Conservation (phyloP, 2,797 vertebrate genomes). For the Pangasius larnaudii region DNA sequence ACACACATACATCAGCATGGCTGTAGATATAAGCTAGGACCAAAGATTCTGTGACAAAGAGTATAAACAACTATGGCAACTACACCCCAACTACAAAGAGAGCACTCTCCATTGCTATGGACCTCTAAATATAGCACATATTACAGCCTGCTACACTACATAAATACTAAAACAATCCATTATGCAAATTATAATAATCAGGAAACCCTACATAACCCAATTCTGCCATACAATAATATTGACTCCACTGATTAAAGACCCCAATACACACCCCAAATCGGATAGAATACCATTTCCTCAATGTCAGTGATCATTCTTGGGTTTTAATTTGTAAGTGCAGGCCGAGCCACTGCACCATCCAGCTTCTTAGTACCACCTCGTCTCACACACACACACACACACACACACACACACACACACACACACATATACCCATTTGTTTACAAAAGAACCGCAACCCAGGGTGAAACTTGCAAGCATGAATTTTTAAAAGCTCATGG, state of each 20-base stretch:
- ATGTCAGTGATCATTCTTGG: background rate
- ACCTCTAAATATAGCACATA: background rate
- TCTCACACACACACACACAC: slow-evolving; percentile 1
- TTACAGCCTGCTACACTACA: background rate
- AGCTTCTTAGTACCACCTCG: slow-evolving; percentile 5
- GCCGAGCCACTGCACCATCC: background rate
- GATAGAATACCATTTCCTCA: slow-evolving; percentile 5
- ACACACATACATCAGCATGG: background rate
- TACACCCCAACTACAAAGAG: background rate
- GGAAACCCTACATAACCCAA: background rate
- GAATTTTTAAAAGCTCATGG: slow-evolving; percentile 26
- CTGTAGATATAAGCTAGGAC: background rate
- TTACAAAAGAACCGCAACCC: slow-evolving; percentile 26
- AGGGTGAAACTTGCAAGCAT: slow-evolving; percentile 18
- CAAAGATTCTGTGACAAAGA: background rate
- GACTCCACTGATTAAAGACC: slow-evolving; percentile 44
- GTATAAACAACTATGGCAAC: background rate
- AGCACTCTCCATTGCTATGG: background rate
- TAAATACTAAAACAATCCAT: background rate
- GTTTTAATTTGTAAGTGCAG: background rate
- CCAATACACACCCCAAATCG: slow-evolving; percentile 52
- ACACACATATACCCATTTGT: background rate
- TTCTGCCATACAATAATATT: background rate
- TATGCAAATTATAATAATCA: background rate
- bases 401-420: background rate